Evolutionary conservation across 2,888 invertebrate species (phyloP).

Genomic region (Hoplodrina blanda): DNA sequence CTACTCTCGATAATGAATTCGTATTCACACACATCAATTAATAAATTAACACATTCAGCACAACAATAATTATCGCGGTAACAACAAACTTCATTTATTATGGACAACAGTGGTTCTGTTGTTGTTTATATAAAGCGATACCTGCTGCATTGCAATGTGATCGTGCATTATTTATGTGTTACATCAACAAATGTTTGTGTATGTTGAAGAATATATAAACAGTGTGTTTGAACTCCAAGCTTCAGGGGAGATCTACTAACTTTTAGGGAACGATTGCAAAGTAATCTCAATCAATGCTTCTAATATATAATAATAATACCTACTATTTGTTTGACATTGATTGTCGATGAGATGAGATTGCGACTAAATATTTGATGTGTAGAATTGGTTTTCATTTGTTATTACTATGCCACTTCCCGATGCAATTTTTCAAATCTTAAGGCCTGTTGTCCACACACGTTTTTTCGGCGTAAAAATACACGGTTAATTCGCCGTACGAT

Average conservation of each 20-base stretch:
- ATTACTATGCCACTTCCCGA: too few relatives aligned
- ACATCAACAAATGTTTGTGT: constrained; percentile 39
- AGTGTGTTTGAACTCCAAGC: constrained; percentile 2
- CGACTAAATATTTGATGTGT: too few relatives aligned
- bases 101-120: constrained; percentile 29
- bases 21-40: constrained; percentile 19
- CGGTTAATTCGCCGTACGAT: too few relatives aligned
- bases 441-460: too few relatives aligned
- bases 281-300: too few relatives aligned
- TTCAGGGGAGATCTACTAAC: constrained; percentile 6
- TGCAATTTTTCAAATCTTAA: too few relatives aligned
- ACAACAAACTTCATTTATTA: constrained; percentile 51
- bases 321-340: too few relatives aligned
- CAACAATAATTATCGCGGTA: constrained; percentile 32
- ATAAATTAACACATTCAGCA: constrained; percentile 41
- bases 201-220: constrained; percentile 23
- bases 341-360: too few relatives aligned
- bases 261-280: too few relatives aligned
- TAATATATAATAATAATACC: too few relatives aligned
- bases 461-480: too few relatives aligned
- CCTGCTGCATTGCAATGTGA: constrained; percentile 15
- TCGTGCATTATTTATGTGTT: constrained; percentile 46
- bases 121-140: constrained; percentile 40
- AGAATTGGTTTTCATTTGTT: too few relatives aligned
- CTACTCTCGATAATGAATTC: background rate